Conservation (phyloP, 2,888 invertebrate genomes). For the Pollenia labialis region DNA sequence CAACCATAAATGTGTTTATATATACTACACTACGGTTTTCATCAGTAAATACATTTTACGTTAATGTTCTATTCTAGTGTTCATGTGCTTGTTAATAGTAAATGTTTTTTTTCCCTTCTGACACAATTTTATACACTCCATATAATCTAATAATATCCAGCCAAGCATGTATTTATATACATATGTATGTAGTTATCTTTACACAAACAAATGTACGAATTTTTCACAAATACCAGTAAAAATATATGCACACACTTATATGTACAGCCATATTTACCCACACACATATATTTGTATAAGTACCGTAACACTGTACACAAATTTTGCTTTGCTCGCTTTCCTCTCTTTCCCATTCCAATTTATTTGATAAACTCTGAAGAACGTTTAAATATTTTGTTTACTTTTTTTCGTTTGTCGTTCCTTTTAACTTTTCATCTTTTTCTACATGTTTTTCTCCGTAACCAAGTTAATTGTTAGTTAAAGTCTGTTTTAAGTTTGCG, state of each 20-base stretch:
- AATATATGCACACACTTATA: not conserved
- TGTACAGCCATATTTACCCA: not conserved
- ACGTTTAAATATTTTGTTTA: slow-evolving; percentile 25
- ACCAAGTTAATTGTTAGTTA: not conserved
- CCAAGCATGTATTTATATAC: slow-evolving; percentile 48
- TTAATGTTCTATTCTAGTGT: slow-evolving; percentile 50
- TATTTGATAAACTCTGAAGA: not conserved
- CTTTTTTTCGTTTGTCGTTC: not conserved
- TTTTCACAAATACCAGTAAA: not conserved
- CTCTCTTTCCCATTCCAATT: too few species aligned
- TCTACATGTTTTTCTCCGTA: not conserved
- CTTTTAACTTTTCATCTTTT: not conserved
- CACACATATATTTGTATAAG: not conserved
- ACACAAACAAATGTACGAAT: not conserved
- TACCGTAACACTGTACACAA: not conserved
- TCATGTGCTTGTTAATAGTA: slow-evolving; percentile 40
- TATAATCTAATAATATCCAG: slow-evolving; percentile 62
- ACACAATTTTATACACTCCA: slow-evolving; percentile 56
- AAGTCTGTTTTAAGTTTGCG: not conserved
- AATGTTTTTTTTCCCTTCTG: slow-evolving; percentile 35
- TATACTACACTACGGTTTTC: slow-evolving; percentile 11
- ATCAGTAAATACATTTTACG: slow-evolving; percentile 28
- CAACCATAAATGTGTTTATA: slow-evolving; percentile 49
- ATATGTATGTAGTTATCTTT: slow-evolving; percentile 8
- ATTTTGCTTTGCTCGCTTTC: not conserved